phyloP scores from a whole-genome alignment of 2,888 invertebrate species.

The Campoplex capitator region DNA sequence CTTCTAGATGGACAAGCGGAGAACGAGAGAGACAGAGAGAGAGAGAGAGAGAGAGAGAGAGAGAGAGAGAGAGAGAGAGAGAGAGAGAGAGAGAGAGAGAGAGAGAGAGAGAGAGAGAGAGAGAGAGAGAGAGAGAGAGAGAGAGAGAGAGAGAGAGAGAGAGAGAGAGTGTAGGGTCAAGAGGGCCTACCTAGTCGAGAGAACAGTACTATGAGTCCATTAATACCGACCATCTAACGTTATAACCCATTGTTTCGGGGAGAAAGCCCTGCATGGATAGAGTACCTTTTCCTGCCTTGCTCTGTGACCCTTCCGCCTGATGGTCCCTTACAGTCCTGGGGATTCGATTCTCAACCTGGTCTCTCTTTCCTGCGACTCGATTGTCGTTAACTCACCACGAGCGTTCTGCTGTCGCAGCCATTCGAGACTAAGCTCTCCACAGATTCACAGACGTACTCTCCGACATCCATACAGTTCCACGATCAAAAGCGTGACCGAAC shows the following conservation, averaged over 20 bases:
- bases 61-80: too few relatives aligned
- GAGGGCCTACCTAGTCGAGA: conserved; percentile 39
- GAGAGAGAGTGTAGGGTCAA: conserved; percentile 36
- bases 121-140: too few relatives aligned
- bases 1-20: not conserved
- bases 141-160: not conserved
- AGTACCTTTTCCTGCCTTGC: conserved; percentile 53
- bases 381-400: conserved; percentile 27
- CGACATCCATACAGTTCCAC: conserved; percentile 71
- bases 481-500: conserved; percentile 76
- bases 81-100: too few relatives aligned
- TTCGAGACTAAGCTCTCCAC: conserved; percentile 38
- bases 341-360: conserved; percentile 7
- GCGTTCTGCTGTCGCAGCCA: conserved; percentile 36
- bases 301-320: conserved; percentile 38
- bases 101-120: too few relatives aligned
- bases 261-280: conserved; percentile 25
- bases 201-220: conserved; percentile 68
- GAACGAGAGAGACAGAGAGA: not conserved
- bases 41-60: too few relatives aligned
- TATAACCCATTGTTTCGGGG: conserved; percentile 74
- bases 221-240: conserved; percentile 75
- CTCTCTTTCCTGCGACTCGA: conserved; percentile 15
- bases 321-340: conserved; percentile 21
- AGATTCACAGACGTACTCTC: conserved; percentile 50